Percentiles rank a stretch among this genome's conserved stretches.
phyloP scores from a whole-genome alignment of 2,888 invertebrate species.

The Aphodius sticticus region DNA sequence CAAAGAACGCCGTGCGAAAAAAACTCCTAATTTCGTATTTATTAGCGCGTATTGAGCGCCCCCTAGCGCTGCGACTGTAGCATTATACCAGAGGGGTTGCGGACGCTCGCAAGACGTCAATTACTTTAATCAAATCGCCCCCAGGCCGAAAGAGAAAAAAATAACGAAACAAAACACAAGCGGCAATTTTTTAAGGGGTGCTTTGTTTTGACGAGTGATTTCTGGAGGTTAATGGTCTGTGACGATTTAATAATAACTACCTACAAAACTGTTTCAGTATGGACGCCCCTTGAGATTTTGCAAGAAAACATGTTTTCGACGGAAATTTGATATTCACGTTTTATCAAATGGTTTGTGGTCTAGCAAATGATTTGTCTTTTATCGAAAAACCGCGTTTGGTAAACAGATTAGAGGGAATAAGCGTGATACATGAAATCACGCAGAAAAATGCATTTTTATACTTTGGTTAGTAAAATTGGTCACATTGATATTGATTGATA shows the following conservation, averaged over 20 bases:
- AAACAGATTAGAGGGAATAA: no score
- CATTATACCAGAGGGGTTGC: neutral
- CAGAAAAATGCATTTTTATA: no score
- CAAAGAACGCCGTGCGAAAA: neutral
- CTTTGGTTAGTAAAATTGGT: no score
- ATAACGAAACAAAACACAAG: neutral
- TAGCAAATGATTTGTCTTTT: no score
- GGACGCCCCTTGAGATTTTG: neutral
- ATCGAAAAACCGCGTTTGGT: no score
- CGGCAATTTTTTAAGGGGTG: constrained; percentile 4
- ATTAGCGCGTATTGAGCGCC: neutral
- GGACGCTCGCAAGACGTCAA: constrained; percentile 15
- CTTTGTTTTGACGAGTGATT: neutral
- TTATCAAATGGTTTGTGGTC: no score
- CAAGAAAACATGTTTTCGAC: neutral
- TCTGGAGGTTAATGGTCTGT: neutral
- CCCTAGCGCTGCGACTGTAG: neutral
- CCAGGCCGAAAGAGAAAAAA: neutral
- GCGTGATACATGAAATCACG: no score
- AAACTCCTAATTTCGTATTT: neutral
- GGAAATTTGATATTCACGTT: neutral
- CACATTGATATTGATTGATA: no score
- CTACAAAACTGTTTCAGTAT: neutral
- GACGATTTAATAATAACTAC: neutral
- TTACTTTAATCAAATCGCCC: constrained; percentile 21